Evolutionary conservation across 2,888 invertebrate genomes (phyloP).

Genomic region (Ennomos erosarius): DNA sequence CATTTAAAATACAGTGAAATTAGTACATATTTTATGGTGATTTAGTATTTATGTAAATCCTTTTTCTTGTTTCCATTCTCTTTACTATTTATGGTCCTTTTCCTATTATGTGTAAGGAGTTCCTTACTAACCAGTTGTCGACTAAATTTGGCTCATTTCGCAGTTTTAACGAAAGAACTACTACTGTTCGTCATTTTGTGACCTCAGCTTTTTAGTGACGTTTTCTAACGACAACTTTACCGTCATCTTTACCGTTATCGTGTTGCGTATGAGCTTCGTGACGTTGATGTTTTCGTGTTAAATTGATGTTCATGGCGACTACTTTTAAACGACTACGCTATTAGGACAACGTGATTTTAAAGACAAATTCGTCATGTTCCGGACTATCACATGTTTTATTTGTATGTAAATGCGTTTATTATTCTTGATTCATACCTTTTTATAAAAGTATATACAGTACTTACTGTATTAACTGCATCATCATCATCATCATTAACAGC

Average conservation of each 20-base stretch:
- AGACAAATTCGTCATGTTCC: constrained; percentile 13
- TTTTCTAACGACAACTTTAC: constrained; percentile 37
- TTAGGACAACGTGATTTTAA: constrained; percentile 8
- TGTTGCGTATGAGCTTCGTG: constrained; percentile 27
- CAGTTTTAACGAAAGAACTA: constrained; percentile 1
- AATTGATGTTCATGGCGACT: constrained; percentile 26
- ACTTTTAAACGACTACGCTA: constrained; percentile 12
- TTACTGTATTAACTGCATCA: no score
- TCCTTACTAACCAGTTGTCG: background rate
- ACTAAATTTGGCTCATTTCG: background rate
- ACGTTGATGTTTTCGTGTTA: constrained; percentile 25
- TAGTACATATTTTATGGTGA: no score
- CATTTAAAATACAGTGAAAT: no score
- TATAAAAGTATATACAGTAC: no score
- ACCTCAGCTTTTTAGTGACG: constrained; percentile 30
- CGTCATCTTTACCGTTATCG: constrained; percentile 39
- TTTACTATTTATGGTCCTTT: no score
- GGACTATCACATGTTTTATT: constrained; percentile 4
- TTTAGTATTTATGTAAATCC: no score
- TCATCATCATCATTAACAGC: no score
- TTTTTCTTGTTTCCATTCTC: no score
- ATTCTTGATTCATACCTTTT: no score
- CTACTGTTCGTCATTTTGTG: constrained; percentile 14
- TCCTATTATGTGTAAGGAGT: no score
- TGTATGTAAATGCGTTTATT: no score